A percentile compares a stretch with the other conserved stretches of the same genome.
Evolutionary conservation across 2,888 invertebrate species (phyloP).

Genomic region (Eupelmus urozonus): DNA sequence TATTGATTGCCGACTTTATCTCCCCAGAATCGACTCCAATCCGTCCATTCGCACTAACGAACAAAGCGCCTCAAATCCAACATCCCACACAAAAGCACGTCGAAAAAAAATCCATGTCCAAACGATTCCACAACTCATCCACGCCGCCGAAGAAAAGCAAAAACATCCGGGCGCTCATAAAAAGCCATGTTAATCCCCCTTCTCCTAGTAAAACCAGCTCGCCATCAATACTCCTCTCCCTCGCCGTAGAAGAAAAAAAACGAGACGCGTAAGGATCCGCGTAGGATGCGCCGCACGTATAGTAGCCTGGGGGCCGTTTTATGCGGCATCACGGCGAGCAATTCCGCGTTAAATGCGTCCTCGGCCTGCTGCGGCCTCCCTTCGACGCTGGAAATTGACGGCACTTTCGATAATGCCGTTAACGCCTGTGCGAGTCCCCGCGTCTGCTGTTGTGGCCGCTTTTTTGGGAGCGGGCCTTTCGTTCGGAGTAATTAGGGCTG

Average conservation of each 20-base stretch:
- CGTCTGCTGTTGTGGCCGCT: neutral
- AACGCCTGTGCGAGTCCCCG: neutral
- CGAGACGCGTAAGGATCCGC: neutral
- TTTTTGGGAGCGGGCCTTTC: neutral
- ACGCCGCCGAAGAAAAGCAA: too few relatives aligned
- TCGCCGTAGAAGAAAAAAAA: neutral
- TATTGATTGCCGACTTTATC: too few relatives aligned
- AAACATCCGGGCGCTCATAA: too few relatives aligned
- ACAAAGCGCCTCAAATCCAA: too few relatives aligned
- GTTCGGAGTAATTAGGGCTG: too few relatives aligned
- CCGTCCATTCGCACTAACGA: too few relatives aligned
- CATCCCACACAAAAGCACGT: too few relatives aligned
- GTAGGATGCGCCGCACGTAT: neutral
- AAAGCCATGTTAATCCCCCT: too few relatives aligned
- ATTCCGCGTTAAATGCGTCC: slow-evolving; percentile 5
- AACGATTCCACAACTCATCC: too few relatives aligned
- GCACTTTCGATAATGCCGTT: slow-evolving; percentile 39
- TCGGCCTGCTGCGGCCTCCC: neutral
- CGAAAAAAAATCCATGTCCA: too few relatives aligned
- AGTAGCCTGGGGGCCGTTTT: neutral
- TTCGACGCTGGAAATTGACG: slow-evolving; percentile 43
- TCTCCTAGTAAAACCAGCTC: too few relatives aligned
- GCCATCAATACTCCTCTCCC: neutral
- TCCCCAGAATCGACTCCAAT: too few relatives aligned
- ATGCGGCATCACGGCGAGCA: neutral